Evolutionary conservation across 2,888 invertebrate species (phyloP).

Genomic region (Leucophenga montana): DNA sequence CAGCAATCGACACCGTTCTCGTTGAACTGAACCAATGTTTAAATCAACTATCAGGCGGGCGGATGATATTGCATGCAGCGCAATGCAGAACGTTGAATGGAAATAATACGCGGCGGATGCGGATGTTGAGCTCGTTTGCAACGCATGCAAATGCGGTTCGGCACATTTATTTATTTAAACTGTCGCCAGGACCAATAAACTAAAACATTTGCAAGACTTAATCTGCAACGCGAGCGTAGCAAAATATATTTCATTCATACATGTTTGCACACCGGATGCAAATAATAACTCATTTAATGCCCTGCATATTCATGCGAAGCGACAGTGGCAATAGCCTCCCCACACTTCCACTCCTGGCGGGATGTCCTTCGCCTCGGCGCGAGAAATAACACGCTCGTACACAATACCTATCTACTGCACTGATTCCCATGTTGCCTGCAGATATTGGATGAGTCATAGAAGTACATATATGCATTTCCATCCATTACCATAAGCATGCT

Average conservation of each 20-base stretch:
- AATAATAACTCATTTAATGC: conserved; percentile 38
- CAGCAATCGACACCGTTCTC: conserved; percentile 10
- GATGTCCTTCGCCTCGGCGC: too few relatives aligned
- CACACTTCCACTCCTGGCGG: too few relatives aligned
- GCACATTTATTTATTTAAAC: conserved; percentile 37
- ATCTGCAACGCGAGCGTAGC: conserved; percentile 25
- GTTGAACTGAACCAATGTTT: not conserved
- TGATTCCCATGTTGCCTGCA: too few relatives aligned
- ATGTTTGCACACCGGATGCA: conserved; percentile 38
- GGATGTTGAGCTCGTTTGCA: conserved; percentile 22
- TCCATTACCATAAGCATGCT: too few relatives aligned
- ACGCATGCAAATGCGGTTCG: conserved; percentile 20
- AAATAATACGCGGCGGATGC: conserved; percentile 10
- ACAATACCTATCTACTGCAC: too few relatives aligned
- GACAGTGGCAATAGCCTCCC: not conserved
- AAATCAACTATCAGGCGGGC: too few relatives aligned
- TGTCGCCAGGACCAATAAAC: conserved; percentile 37
- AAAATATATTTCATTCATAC: conserved; percentile 35
- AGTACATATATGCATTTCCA: too few relatives aligned
- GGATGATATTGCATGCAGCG: conserved; percentile 17
- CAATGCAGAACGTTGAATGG: conserved; percentile 9
- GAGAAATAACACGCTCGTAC: too few relatives aligned
- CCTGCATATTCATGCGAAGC: not conserved
- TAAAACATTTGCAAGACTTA: conserved; percentile 37
- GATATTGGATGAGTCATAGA: too few relatives aligned